Evolutionary conservation across 2,888 invertebrate genomes (phyloP).

Genomic region (Cistogaster globosa): DNA sequence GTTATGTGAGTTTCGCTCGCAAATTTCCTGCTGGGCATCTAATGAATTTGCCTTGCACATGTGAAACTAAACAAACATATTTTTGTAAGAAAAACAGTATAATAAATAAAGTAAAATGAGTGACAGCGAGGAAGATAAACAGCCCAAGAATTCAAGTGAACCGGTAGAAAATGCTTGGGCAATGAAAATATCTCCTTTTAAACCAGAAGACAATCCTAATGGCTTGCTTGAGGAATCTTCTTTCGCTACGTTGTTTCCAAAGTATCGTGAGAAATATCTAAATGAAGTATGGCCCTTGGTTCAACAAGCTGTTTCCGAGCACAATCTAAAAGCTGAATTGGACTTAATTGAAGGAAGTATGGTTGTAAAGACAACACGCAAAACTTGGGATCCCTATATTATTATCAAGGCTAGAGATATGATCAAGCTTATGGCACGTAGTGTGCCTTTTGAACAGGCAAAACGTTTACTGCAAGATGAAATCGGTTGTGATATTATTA

Average conservation of each 20-base stretch:
- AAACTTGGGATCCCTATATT: slow-evolving; percentile 99
- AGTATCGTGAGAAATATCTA: slow-evolving; percentile 97
- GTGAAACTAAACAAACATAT: slow-evolving; percentile 1
- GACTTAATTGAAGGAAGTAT: slow-evolving; percentile 97
- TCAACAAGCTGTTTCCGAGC: slow-evolving; percentile 91
- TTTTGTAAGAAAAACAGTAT: not conserved
- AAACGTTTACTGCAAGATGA: slow-evolving; percentile 94
- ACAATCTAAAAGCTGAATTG: slow-evolving; percentile 92
- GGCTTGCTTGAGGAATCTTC: slow-evolving; percentile 94
- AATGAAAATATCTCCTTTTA: slow-evolving; percentile 93
- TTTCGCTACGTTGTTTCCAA: slow-evolving; percentile 98
- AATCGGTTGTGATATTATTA: slow-evolving; percentile 96
- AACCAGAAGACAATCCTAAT: slow-evolving; percentile 93
- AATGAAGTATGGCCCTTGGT: slow-evolving; percentile 98
- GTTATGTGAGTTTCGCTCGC: no score
- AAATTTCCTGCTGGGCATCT: no score
- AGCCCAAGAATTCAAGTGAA: slow-evolving; percentile 80
- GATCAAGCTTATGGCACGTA: slow-evolving; percentile 96
- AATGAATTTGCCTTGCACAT: slow-evolving; percentile 35
- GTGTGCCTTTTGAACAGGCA: slow-evolving; percentile 98
- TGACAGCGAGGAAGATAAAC: slow-evolving; percentile 76
- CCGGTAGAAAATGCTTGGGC: slow-evolving; percentile 94
- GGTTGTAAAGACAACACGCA: slow-evolving; percentile 96
- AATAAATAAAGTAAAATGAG: slow-evolving; percentile 75
- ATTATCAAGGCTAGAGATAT: slow-evolving; percentile 98